Conservation (phyloP, 1,140 invertebrate species). For the Drosophila erecta region DNA sequence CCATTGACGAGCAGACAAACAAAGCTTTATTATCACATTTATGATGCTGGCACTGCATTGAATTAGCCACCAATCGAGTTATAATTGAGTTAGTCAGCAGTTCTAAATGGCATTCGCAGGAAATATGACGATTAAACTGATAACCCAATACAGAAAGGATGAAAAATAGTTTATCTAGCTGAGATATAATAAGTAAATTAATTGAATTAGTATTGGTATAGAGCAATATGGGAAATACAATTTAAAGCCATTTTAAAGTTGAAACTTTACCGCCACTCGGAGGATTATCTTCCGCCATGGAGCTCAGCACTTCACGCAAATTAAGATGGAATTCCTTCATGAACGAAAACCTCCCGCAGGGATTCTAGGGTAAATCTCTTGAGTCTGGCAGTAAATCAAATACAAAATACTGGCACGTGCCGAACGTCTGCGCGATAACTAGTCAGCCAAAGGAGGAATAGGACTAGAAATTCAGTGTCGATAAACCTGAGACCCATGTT, state of each 20-base stretch:
- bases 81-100: slow-evolving; percentile 54
- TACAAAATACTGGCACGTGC: slow-evolving; percentile 77
- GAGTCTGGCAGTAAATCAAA: slow-evolving; percentile 71
- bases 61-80: slow-evolving; percentile 63
- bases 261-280: slow-evolving; percentile 7
- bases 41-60: slow-evolving; percentile 37
- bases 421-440: slow-evolving; percentile 30
- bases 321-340: slow-evolving; percentile 26
- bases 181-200: background rate
- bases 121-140: slow-evolving; percentile 15
- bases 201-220: slow-evolving; percentile 7
- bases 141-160: background rate
- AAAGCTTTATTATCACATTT: slow-evolving; percentile 38
- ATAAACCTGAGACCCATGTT: background rate
- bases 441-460: slow-evolving; percentile 8
- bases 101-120: background rate
- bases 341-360: slow-evolving; percentile 7
- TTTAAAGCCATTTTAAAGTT: background rate
- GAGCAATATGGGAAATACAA: background rate
- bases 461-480: background rate
- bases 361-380: slow-evolving; percentile 41
- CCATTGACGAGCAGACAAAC: slow-evolving; percentile 40
- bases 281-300: background rate
- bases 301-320: slow-evolving; percentile 29
- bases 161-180: background rate